Evolutionary conservation across 2,888 invertebrate species (phyloP), one percentile per base, ranked within the genome.

Genomic region (Invenusta paracnida): DNA sequence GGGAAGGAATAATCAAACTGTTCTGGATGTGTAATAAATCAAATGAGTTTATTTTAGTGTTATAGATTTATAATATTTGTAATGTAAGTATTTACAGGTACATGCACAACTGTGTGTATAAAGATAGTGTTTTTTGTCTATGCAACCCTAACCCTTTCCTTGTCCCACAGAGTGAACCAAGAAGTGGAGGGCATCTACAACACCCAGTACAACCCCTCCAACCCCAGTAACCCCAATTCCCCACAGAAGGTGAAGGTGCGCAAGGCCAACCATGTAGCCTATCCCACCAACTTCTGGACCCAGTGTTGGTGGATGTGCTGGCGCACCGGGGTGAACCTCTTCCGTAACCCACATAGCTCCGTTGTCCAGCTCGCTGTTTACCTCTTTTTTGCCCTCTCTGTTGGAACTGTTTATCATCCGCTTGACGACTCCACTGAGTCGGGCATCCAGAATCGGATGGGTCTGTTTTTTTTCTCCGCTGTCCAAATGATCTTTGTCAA

Each of bases 401-500:
- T 91, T 85, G 91, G 91, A 31, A 89, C 89, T 29, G 90, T 91
- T n/a, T 91, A 91, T 88, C 91, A 89, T 87, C 88, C 90, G 84
- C 87, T 90, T 2, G 89, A 90, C 85, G 87, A 88, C n/a, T 89
- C 90, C 0, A 87, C 87, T 81, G 87, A 88, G 28, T 88, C 89
- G 2, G 91, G 90, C 11, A 89, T 91, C 30, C 91, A 91, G 86
- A 91, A 91, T 89, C 90, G 91, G 91, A 91, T 89, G 85, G 91
- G 91, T 66, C 90, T 90, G 1, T 91, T 91, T 87, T 91, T 92
- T 89, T 91, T 91, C 88, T 90, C 91, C 86, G 88, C 90, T 25
- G 90, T 91, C 90, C 91, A 91, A 87, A 89, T 90, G 87, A 89
- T 91, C 81, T 91, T 91, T 89, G 90, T 90, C 27, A 91, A 91